Evolutionary conservation across 2,888 invertebrate species (phyloP), one percentile per base, ranked within the genome.

Genomic region (Pristionchus fissidentatus): DNA sequence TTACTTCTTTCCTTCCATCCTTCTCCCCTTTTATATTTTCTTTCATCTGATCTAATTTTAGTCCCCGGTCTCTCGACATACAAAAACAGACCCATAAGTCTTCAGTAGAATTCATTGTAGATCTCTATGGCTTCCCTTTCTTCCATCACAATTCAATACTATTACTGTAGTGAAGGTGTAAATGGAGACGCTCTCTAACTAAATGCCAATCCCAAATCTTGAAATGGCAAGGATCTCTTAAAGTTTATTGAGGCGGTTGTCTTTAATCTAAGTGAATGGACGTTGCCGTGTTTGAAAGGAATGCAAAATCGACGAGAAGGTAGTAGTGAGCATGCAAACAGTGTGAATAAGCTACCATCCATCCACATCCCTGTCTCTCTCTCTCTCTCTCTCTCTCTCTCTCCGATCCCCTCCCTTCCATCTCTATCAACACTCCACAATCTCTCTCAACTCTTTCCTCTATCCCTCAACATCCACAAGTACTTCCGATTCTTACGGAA

Each of bases 271-370:
- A 49, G 49, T 49, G 49, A 49, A 19, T 15, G 49, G 49, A 49
- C 13, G n/a, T n/a, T n/a, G n/a, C n/a, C n/a, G n/a, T 49, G 19
- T 15, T 49, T 10, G 49, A 49, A 19, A 49, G 49, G 49, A 49
- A 49, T n/a, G 77, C 29, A 49, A 29, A n/a, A 73, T 26, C 19
- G 70, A 19, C 38, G 22, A 41, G 70, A 43, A 41, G 22, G 41
- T 62, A 55, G 10, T 55, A 55, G 55, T 70, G 70, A 70, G 70
- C 70, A 70, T 70, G 70, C 70, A 70, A 70, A 70, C 70, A 70
- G 41, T 70, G 70, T 70, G 41, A 70, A 70, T 70, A 43, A 32
- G 70, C 70, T 41, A 38, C 41, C 38, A 22, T 43, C 70, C n/a
- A 8, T 70, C 41, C 41, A 19, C 22, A 29, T 19, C 4, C 29